Conservation (phyloP, 2,113 vertebrate species). For the Perca flavescens region DNA sequence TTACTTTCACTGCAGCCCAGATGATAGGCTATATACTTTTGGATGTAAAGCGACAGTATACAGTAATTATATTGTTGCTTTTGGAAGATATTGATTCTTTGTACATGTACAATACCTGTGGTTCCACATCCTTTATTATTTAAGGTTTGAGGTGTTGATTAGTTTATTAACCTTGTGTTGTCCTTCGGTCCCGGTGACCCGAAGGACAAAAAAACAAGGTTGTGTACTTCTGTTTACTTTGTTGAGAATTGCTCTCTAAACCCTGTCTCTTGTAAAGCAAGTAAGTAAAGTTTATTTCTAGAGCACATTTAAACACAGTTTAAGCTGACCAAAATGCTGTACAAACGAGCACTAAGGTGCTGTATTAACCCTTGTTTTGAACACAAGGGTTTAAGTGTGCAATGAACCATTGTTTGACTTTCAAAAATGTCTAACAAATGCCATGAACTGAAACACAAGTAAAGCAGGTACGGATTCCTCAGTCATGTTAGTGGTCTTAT, state of each 20-base stretch:
- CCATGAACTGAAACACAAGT: not conserved
- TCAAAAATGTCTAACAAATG: not conserved
- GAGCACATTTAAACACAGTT: no score
- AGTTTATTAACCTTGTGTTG: not conserved
- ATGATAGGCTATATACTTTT: conserved; percentile 22
- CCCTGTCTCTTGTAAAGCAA: no score
- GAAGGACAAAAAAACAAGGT: no score
- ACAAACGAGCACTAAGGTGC: no score
- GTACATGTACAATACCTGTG: not conserved
- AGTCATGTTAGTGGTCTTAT: not conserved
- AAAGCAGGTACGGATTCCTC: not conserved
- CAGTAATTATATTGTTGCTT: not conserved
- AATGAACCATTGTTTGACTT: not conserved
- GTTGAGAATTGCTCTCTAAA: no score
- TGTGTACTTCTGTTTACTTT: no score
- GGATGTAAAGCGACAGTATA: conserved; percentile 1
- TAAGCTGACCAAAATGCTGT: no score
- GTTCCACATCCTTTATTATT: not conserved
- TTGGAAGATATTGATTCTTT: not conserved
- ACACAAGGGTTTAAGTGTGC: not conserved
- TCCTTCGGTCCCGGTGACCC: no score
- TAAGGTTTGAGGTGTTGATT: not conserved
- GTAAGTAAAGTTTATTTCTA: no score
- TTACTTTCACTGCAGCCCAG: conserved; percentile 17
- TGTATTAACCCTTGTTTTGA: no score